Evolutionary conservation across 2,113 vertebrate species (phyloP).

Genomic region (rabbit (Oryctolagus cuniculus)): DNA sequence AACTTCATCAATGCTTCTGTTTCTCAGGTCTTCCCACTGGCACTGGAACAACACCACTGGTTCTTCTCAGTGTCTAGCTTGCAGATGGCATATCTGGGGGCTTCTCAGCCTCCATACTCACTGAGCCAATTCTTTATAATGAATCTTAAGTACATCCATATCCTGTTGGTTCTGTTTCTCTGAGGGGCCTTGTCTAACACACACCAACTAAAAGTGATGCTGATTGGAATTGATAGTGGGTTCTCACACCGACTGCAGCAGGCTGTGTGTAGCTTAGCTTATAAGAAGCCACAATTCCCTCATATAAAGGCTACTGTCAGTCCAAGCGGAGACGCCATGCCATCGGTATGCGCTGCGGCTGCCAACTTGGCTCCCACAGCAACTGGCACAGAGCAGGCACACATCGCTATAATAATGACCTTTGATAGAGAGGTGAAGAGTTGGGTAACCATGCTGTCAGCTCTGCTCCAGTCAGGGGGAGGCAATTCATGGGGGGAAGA

Average conservation of each 20-base stretch:
- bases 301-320: neutral
- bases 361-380: neutral
- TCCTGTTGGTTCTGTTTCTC: neutral
- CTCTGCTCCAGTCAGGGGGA: neutral
- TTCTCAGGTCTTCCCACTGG: neutral
- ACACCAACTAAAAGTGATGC: neutral
- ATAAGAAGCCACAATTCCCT: neutral
- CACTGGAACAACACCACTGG: neutral
- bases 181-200: neutral
- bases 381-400: neutral
- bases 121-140: neutral
- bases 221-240: neutral
- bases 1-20: neutral
- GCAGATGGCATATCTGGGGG: neutral
- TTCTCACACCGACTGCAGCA: neutral
- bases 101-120: neutral
- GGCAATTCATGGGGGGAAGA: neutral
- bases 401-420: neutral
- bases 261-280: conserved; percentile 10
- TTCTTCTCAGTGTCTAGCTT: neutral
- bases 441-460: neutral
- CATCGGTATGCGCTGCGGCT: neutral
- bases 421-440: neutral
- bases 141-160: neutral
- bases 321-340: neutral